phyloP scores from a whole-genome alignment of 2,113 vertebrate species.

The Scomber scombrus region DNA sequence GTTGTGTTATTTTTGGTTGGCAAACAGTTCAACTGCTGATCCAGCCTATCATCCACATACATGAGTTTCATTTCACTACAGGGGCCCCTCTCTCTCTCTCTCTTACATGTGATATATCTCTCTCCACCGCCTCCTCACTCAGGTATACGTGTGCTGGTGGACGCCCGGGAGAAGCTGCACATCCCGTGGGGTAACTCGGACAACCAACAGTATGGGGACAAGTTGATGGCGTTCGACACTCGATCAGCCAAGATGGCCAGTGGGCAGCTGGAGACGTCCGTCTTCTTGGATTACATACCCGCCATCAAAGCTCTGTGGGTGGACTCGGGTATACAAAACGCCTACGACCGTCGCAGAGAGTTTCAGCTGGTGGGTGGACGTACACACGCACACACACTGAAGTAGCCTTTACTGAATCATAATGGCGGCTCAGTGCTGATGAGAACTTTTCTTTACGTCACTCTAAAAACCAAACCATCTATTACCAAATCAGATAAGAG shows the following conservation, averaged over 20 bases:
- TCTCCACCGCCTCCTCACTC: constrained; percentile 9
- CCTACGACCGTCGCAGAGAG: constrained; percentile 95
- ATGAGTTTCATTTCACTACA: background rate
- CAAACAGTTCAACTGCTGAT: background rate
- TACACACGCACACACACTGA: background rate
- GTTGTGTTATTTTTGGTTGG: background rate
- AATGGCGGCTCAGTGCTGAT: constrained; percentile 8
- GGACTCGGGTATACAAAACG: constrained; percentile 94
- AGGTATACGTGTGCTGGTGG: constrained; percentile 96
- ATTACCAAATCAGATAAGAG: background rate
- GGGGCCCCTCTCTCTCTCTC: background rate
- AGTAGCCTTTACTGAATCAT: background rate
- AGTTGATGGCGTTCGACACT: constrained; percentile 95
- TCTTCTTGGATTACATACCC: constrained; percentile 90
- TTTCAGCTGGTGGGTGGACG: constrained; percentile 94
- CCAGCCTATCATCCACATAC: background rate
- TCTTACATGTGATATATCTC: too few species aligned
- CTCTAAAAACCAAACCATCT: background rate
- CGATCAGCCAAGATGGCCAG: constrained; percentile 86
- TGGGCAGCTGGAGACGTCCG: constrained; percentile 90
- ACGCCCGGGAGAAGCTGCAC: constrained; percentile 97
- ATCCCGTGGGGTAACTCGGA: constrained; percentile 94
- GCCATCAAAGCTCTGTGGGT: constrained; percentile 91
- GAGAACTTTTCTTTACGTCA: background rate
- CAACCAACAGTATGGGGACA: constrained; percentile 90